phyloP scores from a whole-genome alignment of 2,888 invertebrate genomes.

The Notocelia uddmanniana region DNA sequence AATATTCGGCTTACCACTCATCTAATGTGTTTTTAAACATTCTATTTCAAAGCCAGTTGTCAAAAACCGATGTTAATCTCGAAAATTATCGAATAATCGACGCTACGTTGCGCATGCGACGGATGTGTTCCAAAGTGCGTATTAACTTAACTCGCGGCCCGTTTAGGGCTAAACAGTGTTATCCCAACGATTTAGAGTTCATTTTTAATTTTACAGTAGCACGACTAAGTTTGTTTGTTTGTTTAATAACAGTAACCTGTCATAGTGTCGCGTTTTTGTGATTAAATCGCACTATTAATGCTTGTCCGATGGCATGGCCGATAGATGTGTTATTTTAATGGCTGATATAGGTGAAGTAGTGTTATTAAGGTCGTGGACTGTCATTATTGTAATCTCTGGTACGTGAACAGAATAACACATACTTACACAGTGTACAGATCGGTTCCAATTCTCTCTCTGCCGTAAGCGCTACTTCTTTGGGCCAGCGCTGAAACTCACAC shows the following conservation, averaged over 20 bases:
- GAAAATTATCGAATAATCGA: constrained; percentile 84
- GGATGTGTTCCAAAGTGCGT: constrained; percentile 74
- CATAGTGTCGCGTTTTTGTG: constrained; percentile 78
- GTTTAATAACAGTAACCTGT: constrained; percentile 81
- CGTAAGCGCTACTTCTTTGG: too few species aligned
- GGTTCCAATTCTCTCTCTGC: not conserved
- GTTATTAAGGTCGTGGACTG: constrained; percentile 23
- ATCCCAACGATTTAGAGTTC: constrained; percentile 29
- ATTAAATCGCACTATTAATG: constrained; percentile 74
- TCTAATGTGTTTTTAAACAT: constrained; percentile 48
- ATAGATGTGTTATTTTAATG: constrained; percentile 58
- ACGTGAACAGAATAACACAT: not conserved
- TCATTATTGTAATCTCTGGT: constrained; percentile 10
- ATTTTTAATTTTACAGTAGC: constrained; percentile 9
- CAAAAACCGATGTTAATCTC: constrained; percentile 79
- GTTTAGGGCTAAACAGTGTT: constrained; percentile 47
- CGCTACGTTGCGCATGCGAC: constrained; percentile 80
- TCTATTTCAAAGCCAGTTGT: constrained; percentile 71
- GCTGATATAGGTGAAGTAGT: constrained; percentile 27
- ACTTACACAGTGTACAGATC: not conserved
- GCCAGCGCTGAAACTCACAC: too few species aligned
- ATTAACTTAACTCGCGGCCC: constrained; percentile 15
- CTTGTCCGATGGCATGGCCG: constrained; percentile 69
- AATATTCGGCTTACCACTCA: constrained; percentile 31
- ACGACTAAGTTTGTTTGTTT: constrained; percentile 56